Percentiles rank a stretch among this genome's conserved stretches.
Conservation (phyloP, 2,113 vertebrate genomes). For the Dicentrarchus labrax region DNA sequence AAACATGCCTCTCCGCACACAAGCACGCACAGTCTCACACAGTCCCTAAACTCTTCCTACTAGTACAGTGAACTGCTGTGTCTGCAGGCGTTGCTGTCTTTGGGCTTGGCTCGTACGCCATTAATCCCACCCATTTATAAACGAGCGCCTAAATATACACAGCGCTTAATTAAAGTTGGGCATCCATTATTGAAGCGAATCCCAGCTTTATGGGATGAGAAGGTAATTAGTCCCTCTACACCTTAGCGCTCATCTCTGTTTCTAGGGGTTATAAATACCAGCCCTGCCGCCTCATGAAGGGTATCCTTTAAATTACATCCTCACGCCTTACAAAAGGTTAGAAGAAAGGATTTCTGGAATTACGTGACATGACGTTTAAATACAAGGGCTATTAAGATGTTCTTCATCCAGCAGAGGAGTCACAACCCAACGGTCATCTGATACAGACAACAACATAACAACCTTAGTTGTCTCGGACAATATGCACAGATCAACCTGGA, state of each 20-base stretch:
- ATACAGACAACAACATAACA: slow-evolving; percentile 51
- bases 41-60: slow-evolving; percentile 7
- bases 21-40: background rate
- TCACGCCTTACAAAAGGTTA: slow-evolving; percentile 68
- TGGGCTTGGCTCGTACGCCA: slow-evolving; percentile 53
- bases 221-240: slow-evolving; percentile 82
- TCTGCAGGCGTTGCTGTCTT: slow-evolving; percentile 62
- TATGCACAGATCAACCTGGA: slow-evolving; percentile 33
- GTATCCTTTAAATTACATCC: slow-evolving; percentile 73
- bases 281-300: slow-evolving; percentile 65
- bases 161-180: slow-evolving; percentile 83
- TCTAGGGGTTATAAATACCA: slow-evolving; percentile 77
- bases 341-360: slow-evolving; percentile 65
- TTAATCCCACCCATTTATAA: slow-evolving; percentile 81
- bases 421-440: slow-evolving; percentile 42
- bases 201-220: slow-evolving; percentile 80
- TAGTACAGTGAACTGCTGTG: slow-evolving; percentile 32
- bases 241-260: slow-evolving; percentile 74
- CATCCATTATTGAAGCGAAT: slow-evolving; percentile 81
- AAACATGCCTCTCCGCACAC: slow-evolving; percentile 36
- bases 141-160: slow-evolving; percentile 81
- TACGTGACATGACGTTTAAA: slow-evolving; percentile 71
- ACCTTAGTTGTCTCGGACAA: slow-evolving; percentile 32
- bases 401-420: slow-evolving; percentile 22
- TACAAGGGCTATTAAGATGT: slow-evolving; percentile 27